Conservation (phyloP, 2,797 vertebrate genomes). For the Enteromius mattozi region DNA sequence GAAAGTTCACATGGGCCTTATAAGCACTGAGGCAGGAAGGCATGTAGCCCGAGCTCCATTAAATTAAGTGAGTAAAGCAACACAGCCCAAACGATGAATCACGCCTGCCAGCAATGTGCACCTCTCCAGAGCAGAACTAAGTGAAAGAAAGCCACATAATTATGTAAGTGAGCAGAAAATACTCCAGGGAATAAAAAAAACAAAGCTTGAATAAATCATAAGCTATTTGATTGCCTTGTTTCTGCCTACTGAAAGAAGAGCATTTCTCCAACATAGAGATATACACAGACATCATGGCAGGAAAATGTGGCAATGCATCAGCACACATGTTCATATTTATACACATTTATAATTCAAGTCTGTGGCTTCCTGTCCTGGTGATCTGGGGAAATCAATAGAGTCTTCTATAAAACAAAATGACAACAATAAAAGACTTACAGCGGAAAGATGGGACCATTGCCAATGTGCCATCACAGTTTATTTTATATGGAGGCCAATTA, state of each 20-base stretch:
- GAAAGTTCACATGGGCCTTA: conserved; percentile 31
- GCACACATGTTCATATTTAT: background rate
- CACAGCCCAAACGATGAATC: conserved; percentile 36
- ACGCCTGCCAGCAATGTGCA: conserved; percentile 27
- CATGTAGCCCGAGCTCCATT: conserved; percentile 31
- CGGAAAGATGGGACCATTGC: background rate
- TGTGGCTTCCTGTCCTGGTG: conserved; percentile 22
- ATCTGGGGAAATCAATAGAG: conserved; percentile 23
- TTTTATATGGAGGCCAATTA: background rate
- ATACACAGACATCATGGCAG: background rate
- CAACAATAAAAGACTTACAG: conserved; percentile 40
- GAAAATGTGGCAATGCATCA: background rate
- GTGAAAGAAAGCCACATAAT: conserved; percentile 35
- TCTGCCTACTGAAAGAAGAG: background rate
- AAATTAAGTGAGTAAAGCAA: conserved; percentile 29
- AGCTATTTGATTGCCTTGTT: conserved; percentile 3
- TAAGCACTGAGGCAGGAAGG: conserved; percentile 19
- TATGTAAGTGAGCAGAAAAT: conserved; percentile 33
- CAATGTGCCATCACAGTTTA: background rate
- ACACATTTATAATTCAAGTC: conserved; percentile 32
- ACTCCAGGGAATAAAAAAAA: conserved; percentile 20
- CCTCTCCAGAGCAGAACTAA: conserved; percentile 10
- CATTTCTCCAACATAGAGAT: background rate
- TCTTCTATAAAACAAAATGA: conserved; percentile 35
- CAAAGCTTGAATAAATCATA: conserved; percentile 18